Base-by-base conservation (phyloP, 2,888 invertebrate genomes). In the Synergus umbraculus region DNA sequence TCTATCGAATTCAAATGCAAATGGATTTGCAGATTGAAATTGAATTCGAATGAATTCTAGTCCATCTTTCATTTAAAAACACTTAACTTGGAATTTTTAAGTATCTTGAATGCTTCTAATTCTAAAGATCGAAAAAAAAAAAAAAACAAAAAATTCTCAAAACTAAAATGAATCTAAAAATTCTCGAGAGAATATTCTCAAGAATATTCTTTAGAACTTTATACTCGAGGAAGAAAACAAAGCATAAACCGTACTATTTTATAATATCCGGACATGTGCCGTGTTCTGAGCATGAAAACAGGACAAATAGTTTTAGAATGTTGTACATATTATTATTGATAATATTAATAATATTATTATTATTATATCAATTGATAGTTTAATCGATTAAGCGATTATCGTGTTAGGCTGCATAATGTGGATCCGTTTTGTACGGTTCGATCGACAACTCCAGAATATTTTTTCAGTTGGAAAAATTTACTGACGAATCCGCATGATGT, bases 291-390 rank as follows among this genome's bases (percentile, higher is more conserved):
- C 86, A 88, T 87, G 86, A 85, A 86, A 81, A 81, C 44, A 86
- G 85, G 84, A 86, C 85, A 88, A 86, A 83, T 87, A 89, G 87
- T 79, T 80, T 85, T 89, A 88, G 87, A 86, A 88, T 83, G 87
- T 89, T 91, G 91, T 91, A 91, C 86, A 91, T 91, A 91, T 89
- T 89, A 90, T 90, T 90, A 90, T 87, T 90, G 84, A 84, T 85
- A 86, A 86, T 86, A 85, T 85, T 87, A 87, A 86, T 88, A 89
- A 87, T 88, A 88, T 86, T 88, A 88, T 85, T 87, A 89, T 89
- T 89, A 90, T 87, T 90, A 87, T 89, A 89, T 88, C 86, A 87
- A 88, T 88, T 88, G 86, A 90, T 91, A 90, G 90, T 90, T 91
- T 90, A 89, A 91, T 89, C 87, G 85, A 89, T 88, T 89, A 89